A percentile compares a stretch with the other conserved stretches of the same genome.
Evolutionary conservation across 2,113 vertebrate genomes (phyloP).

Genomic region (Raphicerus campestris): DNA sequence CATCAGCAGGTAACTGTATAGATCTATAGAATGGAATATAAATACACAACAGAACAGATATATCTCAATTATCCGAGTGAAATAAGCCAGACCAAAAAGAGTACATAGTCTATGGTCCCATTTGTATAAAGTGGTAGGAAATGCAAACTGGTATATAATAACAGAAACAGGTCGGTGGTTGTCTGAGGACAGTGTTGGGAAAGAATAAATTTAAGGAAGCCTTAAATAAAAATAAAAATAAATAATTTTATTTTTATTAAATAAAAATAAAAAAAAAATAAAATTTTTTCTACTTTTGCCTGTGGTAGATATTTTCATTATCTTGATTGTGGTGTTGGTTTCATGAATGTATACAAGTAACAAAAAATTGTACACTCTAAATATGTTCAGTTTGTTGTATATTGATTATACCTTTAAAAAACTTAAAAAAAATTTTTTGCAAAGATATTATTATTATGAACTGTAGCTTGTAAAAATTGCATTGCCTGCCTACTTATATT

Average conservation of each 20-base stretch:
- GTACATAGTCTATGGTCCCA: not conserved
- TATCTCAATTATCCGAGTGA: not conserved
- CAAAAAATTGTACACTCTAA: not conserved
- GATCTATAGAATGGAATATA: not conserved
- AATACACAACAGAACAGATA: not conserved
- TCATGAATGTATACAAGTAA: not conserved
- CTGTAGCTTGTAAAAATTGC: not conserved
- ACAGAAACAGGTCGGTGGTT: not conserved
- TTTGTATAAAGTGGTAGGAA: not conserved
- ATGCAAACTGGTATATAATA: not conserved
- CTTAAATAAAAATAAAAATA: no score
- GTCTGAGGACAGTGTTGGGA: not conserved
- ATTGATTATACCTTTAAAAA: not conserved
- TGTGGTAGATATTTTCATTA: not conserved
- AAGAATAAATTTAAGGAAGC: not conserved
- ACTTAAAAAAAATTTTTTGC: fast-evolving
- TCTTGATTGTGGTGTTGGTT: not conserved
- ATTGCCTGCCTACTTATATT: not conserved
- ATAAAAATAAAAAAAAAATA: no score
- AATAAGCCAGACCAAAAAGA: not conserved
- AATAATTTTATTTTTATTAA: no score
- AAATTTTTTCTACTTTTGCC: no score
- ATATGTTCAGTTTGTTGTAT: not conserved
- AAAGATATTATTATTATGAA: not conserved
- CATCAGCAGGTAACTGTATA: not conserved